These are phyloP conservation scores for Leptopterna dolabrata DNA, from an alignment of 2,888 invertebrate genomes.

Conservation along the genomic window DNA sequence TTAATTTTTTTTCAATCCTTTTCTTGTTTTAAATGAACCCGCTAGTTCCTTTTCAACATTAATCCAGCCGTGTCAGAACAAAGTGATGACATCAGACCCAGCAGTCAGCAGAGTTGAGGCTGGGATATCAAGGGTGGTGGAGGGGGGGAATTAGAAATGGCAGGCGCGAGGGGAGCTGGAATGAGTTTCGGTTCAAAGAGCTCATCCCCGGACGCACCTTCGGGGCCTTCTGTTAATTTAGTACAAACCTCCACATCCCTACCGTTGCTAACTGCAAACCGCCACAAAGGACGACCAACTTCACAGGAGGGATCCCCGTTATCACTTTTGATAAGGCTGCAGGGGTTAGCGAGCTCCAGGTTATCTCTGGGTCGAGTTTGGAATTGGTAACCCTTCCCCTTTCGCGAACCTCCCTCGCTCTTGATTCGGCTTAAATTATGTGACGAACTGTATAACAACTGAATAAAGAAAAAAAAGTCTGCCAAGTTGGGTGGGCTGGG, in stretches of 20 bases:
- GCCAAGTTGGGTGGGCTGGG: too few relatives aligned
- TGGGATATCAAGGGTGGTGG: not conserved
- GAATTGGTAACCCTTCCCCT: not conserved
- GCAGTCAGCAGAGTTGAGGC: not conserved
- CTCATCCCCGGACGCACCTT: not conserved
- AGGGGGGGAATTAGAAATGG: not conserved
- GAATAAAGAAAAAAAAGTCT: too few relatives aligned
- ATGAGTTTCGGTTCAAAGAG: not conserved
- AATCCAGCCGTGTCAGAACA: not conserved
- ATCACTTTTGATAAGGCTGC: not conserved
- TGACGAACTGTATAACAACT: too few relatives aligned
- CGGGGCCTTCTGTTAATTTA: slow-evolving; percentile 17
- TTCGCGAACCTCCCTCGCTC: not conserved
- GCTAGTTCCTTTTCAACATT: too few relatives aligned
- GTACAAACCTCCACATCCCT: not conserved
- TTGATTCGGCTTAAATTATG: too few relatives aligned
- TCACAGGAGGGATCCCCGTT: not conserved
- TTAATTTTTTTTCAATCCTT: too few relatives aligned
- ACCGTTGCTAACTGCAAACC: not conserved
- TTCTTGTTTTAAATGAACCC: too few relatives aligned
- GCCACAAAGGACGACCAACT: not conserved
- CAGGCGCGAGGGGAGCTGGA: not conserved
- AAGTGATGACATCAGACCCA: not conserved
- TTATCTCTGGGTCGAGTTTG: not conserved
- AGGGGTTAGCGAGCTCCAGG: not conserved